Percentiles rank a stretch among this genome's conserved stretches.
Evolutionary conservation across 2,888 invertebrate species (phyloP).

Genomic region (Pammene fasciana): DNA sequence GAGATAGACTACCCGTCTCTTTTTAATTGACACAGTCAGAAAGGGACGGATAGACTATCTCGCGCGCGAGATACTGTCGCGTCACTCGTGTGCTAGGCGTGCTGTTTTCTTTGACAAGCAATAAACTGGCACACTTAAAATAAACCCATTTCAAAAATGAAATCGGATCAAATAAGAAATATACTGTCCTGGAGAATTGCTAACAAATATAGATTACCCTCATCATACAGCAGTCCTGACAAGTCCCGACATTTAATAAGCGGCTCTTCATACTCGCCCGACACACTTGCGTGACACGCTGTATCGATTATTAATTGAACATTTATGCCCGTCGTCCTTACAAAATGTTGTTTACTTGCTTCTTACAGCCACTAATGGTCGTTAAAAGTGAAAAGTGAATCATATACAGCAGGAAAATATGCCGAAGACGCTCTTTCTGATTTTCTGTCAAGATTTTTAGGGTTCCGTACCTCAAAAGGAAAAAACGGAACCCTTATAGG

Average conservation of each 20-base stretch:
- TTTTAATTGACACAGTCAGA: too few species aligned
- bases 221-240: conserved; percentile 23
- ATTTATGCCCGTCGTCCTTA: conserved; percentile 23
- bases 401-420: conserved; percentile 41
- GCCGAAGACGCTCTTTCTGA: conserved; percentile 40
- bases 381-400: conserved; percentile 44
- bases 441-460: conserved; percentile 1
- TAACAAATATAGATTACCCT: conserved; percentile 17
- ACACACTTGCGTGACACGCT: conserved; percentile 26
- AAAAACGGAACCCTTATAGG: too few species aligned
- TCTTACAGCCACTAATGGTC: conserved; percentile 50
- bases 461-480: too few species aligned
- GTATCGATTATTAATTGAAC: conserved; percentile 39
- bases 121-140: not conserved
- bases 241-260: conserved; percentile 37
- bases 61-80: too few species aligned
- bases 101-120: not conserved
- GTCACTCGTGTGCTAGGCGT: too few species aligned
- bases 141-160: not conserved
- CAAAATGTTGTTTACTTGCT: conserved; percentile 44
- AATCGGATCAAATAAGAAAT: conserved; percentile 4
- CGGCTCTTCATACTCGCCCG: conserved; percentile 33
- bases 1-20: too few species aligned
- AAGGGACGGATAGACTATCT: too few species aligned
- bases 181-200: not conserved